Base-by-base conservation (phyloP, 2,888 invertebrate species). In the Phlogophora meticulosa region DNA sequence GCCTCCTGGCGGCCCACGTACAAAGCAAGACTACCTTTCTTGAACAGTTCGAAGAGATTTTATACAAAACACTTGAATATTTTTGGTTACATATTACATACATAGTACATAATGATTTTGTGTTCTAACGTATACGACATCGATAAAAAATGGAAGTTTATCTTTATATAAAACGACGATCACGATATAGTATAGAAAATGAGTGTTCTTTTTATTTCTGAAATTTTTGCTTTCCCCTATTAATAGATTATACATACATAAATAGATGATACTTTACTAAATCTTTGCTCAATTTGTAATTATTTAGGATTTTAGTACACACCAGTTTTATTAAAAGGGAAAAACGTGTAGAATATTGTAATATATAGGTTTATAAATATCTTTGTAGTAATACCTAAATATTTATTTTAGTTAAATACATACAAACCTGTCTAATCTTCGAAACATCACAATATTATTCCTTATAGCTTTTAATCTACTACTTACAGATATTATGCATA, bases 141-240 rank as follows among this genome's bases (percentile, higher is more conserved):
- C 82, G 85, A 90, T 91, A 89, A 69, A 84, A 87, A 87, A 88
- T 89, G 86, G 88, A 87, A 87, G 87, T 88, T 78, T 76, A 75
- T 69, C 74, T 72, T 62, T 81, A 81, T 78, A 89, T 86, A 90
- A 90, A 89, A 88, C 83, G 86, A 90, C 89, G 46, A 86, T 87
- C 88, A 90, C 90, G 73, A 87, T 88, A 87, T 46, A 71, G 51
- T 83, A 88, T 88, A 90, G 88, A 88, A 91, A 91, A 88, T 83
- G 87, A 87, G 88, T 90, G 90, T 88, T 86, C 60, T 80, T 85
- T 76, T 78, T 78, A 78, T 72, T 74, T 67, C 51, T 87, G 88
- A 89, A 90, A 87, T 94, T 94, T 94, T 94, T 94, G 94, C 94
- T 87, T 88, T 85, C 81, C 67, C 83, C 85, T 89, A 90, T 85